A percentile compares a stretch with the other conserved stretches of the same genome.
Evolutionary conservation across 1,140 invertebrate genomes (phyloP).

Genomic region (Platyscapa corneri): DNA sequence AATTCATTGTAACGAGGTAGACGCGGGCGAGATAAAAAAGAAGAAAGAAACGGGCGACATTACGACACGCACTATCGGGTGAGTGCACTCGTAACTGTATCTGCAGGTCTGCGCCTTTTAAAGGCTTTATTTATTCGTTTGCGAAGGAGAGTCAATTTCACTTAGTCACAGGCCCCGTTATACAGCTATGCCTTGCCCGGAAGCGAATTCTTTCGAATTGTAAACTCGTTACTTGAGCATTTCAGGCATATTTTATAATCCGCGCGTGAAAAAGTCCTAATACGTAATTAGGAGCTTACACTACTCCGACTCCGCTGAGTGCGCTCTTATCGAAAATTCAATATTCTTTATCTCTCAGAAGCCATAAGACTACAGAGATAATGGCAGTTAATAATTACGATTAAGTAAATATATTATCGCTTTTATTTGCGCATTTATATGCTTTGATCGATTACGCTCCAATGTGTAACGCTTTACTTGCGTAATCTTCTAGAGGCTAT

Average conservation of each 20-base stretch:
- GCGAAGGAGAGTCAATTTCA: conserved; percentile 17
- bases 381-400: not conserved
- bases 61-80: conserved; percentile 15
- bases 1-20: conserved; percentile 12
- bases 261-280: not conserved
- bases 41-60: not conserved
- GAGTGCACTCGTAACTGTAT: not conserved
- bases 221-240: not conserved
- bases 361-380: not conserved
- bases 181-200: not conserved
- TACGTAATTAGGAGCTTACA: not conserved
- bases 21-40: not conserved
- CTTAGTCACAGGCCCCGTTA: not conserved
- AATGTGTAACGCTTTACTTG: not conserved
- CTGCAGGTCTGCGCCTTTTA: conserved; percentile 9
- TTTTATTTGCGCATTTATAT: not conserved
- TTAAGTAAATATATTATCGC: not conserved
- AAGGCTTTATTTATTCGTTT: conserved; percentile 24
- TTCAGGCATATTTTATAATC: not conserved
- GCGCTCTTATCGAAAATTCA: not conserved
- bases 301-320: not conserved
- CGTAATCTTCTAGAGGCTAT: not conserved
- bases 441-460: not conserved
- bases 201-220: conserved; percentile 17
- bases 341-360: not conserved